Conservation (phyloP, 2,888 invertebrate species). For the Ophion slaviceki region DNA sequence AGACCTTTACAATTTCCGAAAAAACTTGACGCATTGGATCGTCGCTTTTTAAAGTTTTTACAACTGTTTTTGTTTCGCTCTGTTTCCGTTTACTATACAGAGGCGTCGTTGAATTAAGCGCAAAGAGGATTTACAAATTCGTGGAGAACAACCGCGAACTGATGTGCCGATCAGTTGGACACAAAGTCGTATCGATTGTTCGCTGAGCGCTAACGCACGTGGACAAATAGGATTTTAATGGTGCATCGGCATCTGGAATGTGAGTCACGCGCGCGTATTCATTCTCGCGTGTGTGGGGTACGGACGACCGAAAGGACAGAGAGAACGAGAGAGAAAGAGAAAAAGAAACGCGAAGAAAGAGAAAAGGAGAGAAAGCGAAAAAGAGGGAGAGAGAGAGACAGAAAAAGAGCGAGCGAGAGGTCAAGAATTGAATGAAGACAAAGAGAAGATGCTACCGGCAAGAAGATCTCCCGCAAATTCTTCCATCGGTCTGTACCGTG, state of each 20-base stretch:
- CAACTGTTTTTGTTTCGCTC: neutral
- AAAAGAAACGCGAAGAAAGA: too few species aligned
- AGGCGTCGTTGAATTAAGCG: neutral
- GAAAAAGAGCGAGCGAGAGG: neutral
- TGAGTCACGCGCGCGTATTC: slow-evolving; percentile 60
- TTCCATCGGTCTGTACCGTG: slow-evolving; percentile 15
- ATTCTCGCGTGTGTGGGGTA: neutral
- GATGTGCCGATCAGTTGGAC: slow-evolving; percentile 45
- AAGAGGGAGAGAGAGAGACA: slow-evolving; percentile 5
- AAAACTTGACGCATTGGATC: neutral
- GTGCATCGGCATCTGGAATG: slow-evolving; percentile 68
- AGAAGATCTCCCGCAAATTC: slow-evolving; percentile 29
- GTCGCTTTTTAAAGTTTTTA: neutral
- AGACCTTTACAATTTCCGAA: neutral
- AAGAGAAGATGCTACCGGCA: slow-evolving; percentile 9
- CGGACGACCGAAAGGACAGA: neutral
- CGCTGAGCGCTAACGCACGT: slow-evolving; percentile 27
- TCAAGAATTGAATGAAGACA: slow-evolving; percentile 22
- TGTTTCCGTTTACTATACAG: neutral
- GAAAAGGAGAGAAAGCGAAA: neutral
- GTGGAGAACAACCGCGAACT: neutral
- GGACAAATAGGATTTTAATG: slow-evolving; percentile 64
- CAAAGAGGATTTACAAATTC: slow-evolving; percentile 28
- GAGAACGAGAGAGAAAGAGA: neutral
- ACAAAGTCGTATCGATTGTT: slow-evolving; percentile 60